Evolutionary conservation across 2,797 vertebrate genomes (phyloP), one percentile per base, ranked within the genome.

Genomic region (Microhierax caerulescens): DNA sequence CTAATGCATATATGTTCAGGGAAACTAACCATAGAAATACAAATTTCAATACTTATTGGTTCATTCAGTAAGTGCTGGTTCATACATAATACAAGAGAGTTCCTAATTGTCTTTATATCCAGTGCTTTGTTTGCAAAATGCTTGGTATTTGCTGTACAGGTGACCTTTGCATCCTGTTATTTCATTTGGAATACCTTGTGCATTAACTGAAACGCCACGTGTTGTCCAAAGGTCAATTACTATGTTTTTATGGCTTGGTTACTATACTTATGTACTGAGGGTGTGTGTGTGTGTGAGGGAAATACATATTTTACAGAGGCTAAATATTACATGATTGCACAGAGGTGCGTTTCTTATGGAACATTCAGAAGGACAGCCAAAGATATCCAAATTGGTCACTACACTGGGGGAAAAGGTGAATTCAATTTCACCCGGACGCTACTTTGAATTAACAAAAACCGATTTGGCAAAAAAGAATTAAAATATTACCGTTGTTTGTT

Each of bases 211-310:
- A 97, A n/a, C 65, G 36, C 77, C 72, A 32, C 1, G 24, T 67
- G 18, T 73, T 7, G 9, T 81, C 88, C 93, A 97, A 89, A 97
- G 95, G 85, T 96, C 95, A 97, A 81, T 93, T 91, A 95, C 39
- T 91, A 64, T 69, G 36, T 37, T 96, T 95, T 94, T 94, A 94
- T 24, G 32, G 77, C 75, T 95, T 91, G 81, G 79, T 91, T 96
- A 60, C 85, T 86, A 81, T 51, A 56, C 89, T 95, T 79, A 28
- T 4, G 30, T 41, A 84, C 13, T 30, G 65, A 84, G 76, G 12
- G 10, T 11, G 5, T n/a, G n/a, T n/a, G n/a, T n/a, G n/a, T n/a
- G n/a, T n/a, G n/a, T n/a, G 3, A 22, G 53, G 32, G 6, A 39
- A 5, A 41, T 30, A 23, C 13, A 64, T 6, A 16, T 96, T 96